phyloP scores from a whole-genome alignment of 2,113 vertebrate genomes.

The Saiga tatarica region DNA sequence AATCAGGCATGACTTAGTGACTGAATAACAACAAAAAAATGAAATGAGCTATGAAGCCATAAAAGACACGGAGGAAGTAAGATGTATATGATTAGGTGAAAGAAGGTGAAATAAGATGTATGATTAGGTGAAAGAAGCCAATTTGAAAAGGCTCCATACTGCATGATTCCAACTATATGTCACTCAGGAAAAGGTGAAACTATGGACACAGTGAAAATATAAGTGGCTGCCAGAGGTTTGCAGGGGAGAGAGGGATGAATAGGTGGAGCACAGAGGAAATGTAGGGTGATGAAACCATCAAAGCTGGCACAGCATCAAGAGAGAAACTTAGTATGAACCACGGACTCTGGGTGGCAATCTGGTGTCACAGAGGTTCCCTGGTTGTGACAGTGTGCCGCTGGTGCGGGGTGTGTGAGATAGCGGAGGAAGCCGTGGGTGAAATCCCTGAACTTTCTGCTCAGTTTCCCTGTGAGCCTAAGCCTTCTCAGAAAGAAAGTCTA shows the following conservation, averaged over 20 bases:
- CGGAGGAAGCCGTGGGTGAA: background rate
- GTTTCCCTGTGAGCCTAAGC: background rate
- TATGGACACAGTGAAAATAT: background rate
- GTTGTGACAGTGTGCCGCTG: rapidly evolving
- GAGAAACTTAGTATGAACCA: background rate
- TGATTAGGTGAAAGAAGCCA: background rate
- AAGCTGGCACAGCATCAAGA: rapidly evolving
- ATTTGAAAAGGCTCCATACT: background rate
- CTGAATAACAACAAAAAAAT: background rate
- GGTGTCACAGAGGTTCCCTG: background rate
- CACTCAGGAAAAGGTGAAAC: background rate
- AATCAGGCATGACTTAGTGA: background rate
- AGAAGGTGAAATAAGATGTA: background rate
- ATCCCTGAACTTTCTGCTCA: background rate
- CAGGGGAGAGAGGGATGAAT: rapidly evolving
- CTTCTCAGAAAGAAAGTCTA: background rate
- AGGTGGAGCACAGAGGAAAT: background rate
- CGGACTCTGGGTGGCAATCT: background rate
- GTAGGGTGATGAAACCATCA: no score
- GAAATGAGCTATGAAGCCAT: background rate
- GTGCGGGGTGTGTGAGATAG: background rate
- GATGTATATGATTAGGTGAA: background rate
- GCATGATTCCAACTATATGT: background rate
- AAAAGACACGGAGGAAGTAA: background rate
- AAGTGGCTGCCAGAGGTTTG: background rate